Percentiles rank a stretch among this genome's conserved stretches.
Conservation (phyloP, 2,797 vertebrate species). For the Bradypodion ventrale region DNA sequence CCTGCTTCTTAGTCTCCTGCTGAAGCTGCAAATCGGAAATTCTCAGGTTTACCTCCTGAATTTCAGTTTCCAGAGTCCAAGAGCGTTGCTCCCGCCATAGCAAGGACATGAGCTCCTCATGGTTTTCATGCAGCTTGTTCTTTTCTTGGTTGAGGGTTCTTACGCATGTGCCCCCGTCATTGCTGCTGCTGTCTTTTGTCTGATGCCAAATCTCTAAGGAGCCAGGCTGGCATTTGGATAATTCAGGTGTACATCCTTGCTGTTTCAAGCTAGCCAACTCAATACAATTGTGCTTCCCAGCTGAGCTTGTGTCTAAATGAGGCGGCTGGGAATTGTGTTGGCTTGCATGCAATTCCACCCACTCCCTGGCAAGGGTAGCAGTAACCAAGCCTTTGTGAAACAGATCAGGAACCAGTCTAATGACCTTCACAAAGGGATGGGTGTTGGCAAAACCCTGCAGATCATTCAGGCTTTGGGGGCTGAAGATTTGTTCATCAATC, state of each 20-base stretch:
- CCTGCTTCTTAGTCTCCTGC: accelerated
- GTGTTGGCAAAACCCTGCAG: background rate
- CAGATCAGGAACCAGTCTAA: conserved; percentile 60
- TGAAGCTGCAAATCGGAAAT: conserved; percentile 14
- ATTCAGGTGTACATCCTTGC: accelerated
- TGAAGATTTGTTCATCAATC: conserved; percentile 25
- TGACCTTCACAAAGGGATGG: conserved; percentile 38
- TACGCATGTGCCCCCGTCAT: too few relatives aligned
- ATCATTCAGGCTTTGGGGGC: conserved; percentile 16
- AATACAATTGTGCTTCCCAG: accelerated
- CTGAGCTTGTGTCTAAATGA: background rate
- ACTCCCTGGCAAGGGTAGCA: conserved; percentile 38
- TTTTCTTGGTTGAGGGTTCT: accelerated
- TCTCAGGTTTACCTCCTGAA: accelerated
- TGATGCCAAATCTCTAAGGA: accelerated
- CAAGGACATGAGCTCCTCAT: conserved; percentile 54
- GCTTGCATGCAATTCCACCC: conserved; percentile 53
- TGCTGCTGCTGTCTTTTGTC: accelerated
- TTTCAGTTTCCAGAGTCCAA: background rate
- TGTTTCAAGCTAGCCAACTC: background rate
- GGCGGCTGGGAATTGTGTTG: conserved; percentile 13
- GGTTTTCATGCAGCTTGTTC: conserved; percentile 22
- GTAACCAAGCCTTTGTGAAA: conserved; percentile 65
- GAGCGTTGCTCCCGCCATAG: conserved; percentile 5
- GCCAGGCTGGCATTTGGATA: background rate